Percentiles rank a stretch among this genome's conserved stretches.
These are phyloP conservation scores for Macrosteles quadrilineatus DNA, from an alignment of 1,140 invertebrate species.

Conservation along the genomic window DNA sequence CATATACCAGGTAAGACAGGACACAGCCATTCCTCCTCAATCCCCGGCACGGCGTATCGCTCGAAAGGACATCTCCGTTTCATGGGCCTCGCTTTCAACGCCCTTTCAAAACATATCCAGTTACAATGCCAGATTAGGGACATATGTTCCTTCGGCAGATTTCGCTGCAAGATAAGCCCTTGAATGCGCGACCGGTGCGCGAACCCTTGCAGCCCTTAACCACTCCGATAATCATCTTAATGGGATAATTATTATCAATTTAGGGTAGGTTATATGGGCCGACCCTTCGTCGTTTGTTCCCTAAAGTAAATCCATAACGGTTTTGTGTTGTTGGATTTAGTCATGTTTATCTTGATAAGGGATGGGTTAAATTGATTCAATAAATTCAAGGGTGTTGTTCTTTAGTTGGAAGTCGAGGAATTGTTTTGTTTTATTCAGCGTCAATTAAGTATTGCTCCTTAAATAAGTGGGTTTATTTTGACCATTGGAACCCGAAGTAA, in stretches of 20 bases:
- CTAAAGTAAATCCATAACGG: background rate
- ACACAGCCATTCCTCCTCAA: too few relatives aligned
- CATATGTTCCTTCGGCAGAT: slow-evolving; percentile 18
- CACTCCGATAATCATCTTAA: slow-evolving; percentile 7
- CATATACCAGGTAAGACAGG: too few relatives aligned
- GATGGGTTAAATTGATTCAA: too few relatives aligned
- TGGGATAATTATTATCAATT: slow-evolving; percentile 17
- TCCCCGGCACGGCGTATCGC: too few relatives aligned
- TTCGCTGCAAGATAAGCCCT: background rate
- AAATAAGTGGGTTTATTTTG: too few relatives aligned
- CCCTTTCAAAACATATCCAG: background rate
- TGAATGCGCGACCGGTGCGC: background rate
- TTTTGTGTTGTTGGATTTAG: background rate
- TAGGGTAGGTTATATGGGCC: background rate
- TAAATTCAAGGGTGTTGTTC: too few relatives aligned
- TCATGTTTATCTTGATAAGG: background rate
- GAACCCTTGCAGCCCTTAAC: background rate
- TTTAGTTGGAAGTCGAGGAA: too few relatives aligned
- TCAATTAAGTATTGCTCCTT: too few relatives aligned
- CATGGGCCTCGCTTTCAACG: background rate
- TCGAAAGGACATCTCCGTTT: background rate
- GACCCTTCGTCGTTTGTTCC: background rate
- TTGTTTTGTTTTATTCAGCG: too few relatives aligned
- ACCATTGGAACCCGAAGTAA: too few relatives aligned
- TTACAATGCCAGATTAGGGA: slow-evolving; percentile 23